Conservation (phyloP, 2,797 vertebrate genomes). For the Carcharodon carcharias region DNA sequence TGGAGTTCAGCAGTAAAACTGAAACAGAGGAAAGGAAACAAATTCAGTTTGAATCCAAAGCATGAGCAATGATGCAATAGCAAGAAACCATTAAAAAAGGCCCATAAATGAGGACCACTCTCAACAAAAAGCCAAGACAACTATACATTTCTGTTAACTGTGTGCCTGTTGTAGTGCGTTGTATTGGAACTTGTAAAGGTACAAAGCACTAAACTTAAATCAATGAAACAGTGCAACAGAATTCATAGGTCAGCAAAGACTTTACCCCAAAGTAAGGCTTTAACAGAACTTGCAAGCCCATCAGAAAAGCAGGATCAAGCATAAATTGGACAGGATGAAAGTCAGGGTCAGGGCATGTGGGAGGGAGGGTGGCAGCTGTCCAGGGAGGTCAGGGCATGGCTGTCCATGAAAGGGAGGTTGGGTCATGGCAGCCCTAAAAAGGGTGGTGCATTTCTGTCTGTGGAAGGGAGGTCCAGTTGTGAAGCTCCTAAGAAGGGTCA, state of each 20-base stretch:
- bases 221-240: background rate
- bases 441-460: background rate
- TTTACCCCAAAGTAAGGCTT: background rate
- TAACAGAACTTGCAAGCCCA: background rate
- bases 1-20: background rate
- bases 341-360: background rate
- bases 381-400: background rate
- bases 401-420: background rate
- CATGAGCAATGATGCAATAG: background rate
- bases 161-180: background rate
- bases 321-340: background rate
- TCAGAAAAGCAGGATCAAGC: background rate
- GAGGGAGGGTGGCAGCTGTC: background rate
- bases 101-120: background rate
- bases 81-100: background rate
- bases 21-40: conserved; percentile 3
- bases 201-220: background rate
- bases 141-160: too few relatives aligned
- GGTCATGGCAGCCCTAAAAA: too few relatives aligned
- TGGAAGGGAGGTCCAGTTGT: background rate
- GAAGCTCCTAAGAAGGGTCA: too few relatives aligned
- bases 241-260: background rate
- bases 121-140: background rate
- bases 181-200: background rate
- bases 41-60: background rate